Percentiles rank a stretch among this genome's conserved stretches.
These are phyloP conservation scores for Tetragnatha versicolor DNA, from an alignment of 1,140 invertebrate species.

Conservation along the genomic window DNA sequence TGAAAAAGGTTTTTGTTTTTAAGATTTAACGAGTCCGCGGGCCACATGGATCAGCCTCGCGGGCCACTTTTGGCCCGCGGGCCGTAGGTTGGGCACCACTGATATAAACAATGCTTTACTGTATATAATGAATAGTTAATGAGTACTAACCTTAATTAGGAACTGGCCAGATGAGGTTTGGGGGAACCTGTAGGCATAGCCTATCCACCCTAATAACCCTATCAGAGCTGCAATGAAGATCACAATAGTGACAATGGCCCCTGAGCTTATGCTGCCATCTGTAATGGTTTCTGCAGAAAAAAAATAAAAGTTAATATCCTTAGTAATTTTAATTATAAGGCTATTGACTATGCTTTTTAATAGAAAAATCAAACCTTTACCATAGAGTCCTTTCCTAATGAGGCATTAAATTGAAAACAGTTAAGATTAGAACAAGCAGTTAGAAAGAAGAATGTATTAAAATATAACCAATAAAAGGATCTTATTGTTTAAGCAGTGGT, in stretches of 20 bases:
- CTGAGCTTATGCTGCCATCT: constrained; percentile 40
- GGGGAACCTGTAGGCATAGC: constrained; percentile 95
- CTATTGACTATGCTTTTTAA: neutral
- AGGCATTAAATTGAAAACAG: neutral
- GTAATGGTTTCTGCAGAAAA: neutral
- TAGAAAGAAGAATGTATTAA: neutral
- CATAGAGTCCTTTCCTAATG: neutral
- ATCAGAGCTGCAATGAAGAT: constrained; percentile 56
- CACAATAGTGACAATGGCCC: constrained; percentile 50
- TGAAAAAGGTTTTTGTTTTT: no score
- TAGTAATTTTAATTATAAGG: neutral
- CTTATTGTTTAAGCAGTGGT: neutral
- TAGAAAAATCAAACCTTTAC: neutral
- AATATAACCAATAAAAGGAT: neutral
- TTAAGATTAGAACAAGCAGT: neutral
- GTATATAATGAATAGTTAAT: neutral
- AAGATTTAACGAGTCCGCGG: no score
- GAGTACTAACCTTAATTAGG: constrained; percentile 84
- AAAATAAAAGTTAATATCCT: neutral
- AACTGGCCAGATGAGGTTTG: constrained; percentile 94
- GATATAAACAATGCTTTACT: neutral
- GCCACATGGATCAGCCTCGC: neutral
- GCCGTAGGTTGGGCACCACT: neutral
- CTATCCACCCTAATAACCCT: constrained; percentile 57
- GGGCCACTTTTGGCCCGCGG: no score